Evolutionary conservation across 2,888 invertebrate species (phyloP).

Genomic region (Erpobdella octoculata): DNA sequence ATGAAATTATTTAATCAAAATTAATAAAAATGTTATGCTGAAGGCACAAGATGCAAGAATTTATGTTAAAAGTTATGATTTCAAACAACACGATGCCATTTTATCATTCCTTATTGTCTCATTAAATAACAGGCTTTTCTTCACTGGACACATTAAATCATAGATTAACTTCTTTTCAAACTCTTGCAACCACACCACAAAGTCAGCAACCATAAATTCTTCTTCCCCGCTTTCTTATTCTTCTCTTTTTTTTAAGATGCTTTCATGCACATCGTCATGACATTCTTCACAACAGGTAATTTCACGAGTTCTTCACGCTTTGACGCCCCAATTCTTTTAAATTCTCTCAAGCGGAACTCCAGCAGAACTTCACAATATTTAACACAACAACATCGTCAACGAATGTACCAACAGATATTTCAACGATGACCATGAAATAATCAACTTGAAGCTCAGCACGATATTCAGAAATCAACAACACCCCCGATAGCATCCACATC

Average conservation of each 20-base stretch:
- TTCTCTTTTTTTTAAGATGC: background rate
- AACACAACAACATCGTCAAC: constrained; percentile 3
- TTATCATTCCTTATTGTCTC: too few relatives aligned
- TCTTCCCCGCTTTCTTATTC: too few relatives aligned
- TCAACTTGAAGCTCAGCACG: background rate
- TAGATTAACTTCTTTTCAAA: too few relatives aligned
- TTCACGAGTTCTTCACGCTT: background rate
- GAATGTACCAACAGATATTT: background rate
- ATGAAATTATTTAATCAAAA: too few relatives aligned
- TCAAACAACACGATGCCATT: too few relatives aligned
- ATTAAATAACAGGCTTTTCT: too few relatives aligned
- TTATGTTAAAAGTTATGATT: too few relatives aligned
- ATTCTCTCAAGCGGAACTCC: background rate
- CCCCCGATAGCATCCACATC: background rate
- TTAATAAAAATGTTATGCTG: too few relatives aligned
- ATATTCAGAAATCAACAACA: background rate
- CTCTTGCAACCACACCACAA: too few relatives aligned
- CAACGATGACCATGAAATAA: background rate
- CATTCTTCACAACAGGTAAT: background rate
- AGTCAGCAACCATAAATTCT: too few relatives aligned
- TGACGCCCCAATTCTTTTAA: background rate
- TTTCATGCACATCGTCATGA: background rate
- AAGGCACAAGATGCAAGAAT: too few relatives aligned
- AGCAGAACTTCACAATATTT: constrained; percentile 6
- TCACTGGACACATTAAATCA: too few relatives aligned